Percentiles rank a stretch among this genome's conserved stretches.
Conservation (phyloP, 2,888 invertebrate genomes). For the Steromphala cineraria region DNA sequence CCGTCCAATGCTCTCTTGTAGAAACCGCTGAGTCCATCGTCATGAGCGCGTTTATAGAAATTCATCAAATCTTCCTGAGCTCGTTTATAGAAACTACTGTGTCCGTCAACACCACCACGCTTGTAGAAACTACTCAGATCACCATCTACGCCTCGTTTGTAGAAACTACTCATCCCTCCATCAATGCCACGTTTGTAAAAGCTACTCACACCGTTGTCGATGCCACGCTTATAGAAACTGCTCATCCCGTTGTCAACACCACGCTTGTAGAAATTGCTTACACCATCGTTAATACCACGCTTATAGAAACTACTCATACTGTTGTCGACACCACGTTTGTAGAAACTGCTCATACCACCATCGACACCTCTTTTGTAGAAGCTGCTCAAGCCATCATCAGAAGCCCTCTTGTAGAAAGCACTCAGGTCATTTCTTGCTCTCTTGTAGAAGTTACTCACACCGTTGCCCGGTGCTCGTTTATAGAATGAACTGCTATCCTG, state of each 20-base stretch:
- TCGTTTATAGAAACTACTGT: constrained; percentile 25
- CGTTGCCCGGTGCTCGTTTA: constrained; percentile 5
- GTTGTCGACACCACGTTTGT: constrained; percentile 9
- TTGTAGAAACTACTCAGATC: constrained; percentile 23
- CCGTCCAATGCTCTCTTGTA: constrained; percentile 22
- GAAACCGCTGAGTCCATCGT: not conserved
- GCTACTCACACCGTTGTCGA: not conserved
- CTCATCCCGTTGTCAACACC: not conserved
- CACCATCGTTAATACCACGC: not conserved
- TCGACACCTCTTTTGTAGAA: constrained; percentile 25
- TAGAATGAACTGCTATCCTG: constrained; percentile 10
- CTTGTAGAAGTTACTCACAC: constrained; percentile 24
- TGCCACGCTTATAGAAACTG: constrained; percentile 21
- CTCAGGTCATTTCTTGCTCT: not conserved
- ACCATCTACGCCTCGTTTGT: not conserved
- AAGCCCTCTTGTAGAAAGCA: constrained; percentile 22
- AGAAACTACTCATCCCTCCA: not conserved
- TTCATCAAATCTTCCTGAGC: not conserved
- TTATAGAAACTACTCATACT: constrained; percentile 26
- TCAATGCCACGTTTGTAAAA: constrained; percentile 6
- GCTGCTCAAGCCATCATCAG: not conserved
- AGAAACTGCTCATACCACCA: constrained; percentile 14
- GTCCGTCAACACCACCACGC: not conserved
- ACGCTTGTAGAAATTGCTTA: constrained; percentile 25
- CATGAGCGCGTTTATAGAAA: constrained; percentile 28